These are phyloP conservation scores for Athalia circularis DNA, from an alignment of 2,888 invertebrate species.

Conservation along the genomic window DNA sequence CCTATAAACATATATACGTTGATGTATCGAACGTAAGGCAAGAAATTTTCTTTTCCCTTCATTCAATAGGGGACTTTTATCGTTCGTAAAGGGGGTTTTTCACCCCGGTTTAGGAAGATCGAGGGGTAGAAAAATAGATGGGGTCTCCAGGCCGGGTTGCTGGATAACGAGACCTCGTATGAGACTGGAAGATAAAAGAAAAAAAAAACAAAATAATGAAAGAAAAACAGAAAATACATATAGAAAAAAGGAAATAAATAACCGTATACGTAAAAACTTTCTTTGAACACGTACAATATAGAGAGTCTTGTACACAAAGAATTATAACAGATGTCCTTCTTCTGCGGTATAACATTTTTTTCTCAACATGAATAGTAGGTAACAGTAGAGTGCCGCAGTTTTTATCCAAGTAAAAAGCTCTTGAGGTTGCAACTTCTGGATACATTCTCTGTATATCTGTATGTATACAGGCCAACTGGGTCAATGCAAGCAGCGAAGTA, in stretches of 20 bases:
- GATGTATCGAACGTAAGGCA: not conserved
- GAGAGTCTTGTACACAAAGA: too few relatives aligned
- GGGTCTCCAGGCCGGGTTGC: not conserved
- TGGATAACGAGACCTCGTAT: not conserved
- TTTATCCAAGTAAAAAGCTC: too few relatives aligned
- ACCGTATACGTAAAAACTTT: not conserved
- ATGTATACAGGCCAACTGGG: too few relatives aligned
- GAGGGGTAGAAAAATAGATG: not conserved
- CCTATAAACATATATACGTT: not conserved
- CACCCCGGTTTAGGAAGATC: not conserved
- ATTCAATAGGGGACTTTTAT: not conserved
- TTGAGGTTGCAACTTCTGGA: too few relatives aligned
- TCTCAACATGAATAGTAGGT: too few relatives aligned
- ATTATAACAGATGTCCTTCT: too few relatives aligned
- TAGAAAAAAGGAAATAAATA: not conserved
- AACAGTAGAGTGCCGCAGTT: too few relatives aligned
- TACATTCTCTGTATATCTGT: too few relatives aligned
- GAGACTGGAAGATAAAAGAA: not conserved
- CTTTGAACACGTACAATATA: not conserved
- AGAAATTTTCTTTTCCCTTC: not conserved
- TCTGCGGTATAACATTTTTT: too few relatives aligned
- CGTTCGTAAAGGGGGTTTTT: slow-evolving; percentile 2
- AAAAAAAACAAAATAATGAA: not conserved
- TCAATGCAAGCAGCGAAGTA: too few relatives aligned
- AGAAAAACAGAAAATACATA: not conserved